Evolutionary conservation across 2,113 vertebrate genomes (phyloP).

Genomic region (Uria lomvia): DNA sequence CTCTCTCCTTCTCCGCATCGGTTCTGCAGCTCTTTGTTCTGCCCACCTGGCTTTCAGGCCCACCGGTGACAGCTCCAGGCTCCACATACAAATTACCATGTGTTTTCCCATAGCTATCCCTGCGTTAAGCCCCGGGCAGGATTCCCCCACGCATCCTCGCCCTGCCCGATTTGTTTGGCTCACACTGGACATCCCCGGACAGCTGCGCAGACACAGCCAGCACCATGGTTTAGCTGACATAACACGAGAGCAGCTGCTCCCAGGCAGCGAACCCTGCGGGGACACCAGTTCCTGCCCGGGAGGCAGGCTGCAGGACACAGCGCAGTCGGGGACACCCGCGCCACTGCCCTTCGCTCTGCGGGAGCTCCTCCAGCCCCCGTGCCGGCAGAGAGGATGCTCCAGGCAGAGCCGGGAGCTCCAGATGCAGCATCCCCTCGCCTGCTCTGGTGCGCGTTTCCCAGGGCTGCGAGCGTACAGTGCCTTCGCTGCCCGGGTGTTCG

Average conservation of each 20-base stretch:
- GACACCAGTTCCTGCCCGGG: not conserved
- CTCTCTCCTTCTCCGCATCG: not conserved
- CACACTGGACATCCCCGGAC: not conserved
- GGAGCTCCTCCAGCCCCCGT: not conserved
- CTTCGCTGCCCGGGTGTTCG: not conserved
- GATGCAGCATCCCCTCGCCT: accelerated
- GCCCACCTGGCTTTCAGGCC: not conserved
- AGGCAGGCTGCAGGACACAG: not conserved
- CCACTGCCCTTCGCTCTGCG: not conserved
- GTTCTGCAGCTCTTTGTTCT: not conserved
- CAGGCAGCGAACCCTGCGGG: not conserved
- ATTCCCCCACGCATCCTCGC: not conserved
- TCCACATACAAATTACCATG: not conserved
- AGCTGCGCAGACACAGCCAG: not conserved
- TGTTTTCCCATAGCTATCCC: not conserved
- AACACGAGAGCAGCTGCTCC: slow-evolving; percentile 15
- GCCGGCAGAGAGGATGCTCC: not conserved
- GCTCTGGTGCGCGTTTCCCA: accelerated
- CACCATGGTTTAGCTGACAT: not conserved
- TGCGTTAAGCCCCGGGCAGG: not conserved
- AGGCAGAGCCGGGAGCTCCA: not conserved
- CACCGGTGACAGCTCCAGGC: not conserved
- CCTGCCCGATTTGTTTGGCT: not conserved
- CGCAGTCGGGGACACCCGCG: not conserved
- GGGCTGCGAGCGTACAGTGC: accelerated